A percentile compares a stretch with the other conserved stretches of the same genome.
Conservation (phyloP, 2,113 vertebrate genomes). For the Chionodraco myersi region DNA sequence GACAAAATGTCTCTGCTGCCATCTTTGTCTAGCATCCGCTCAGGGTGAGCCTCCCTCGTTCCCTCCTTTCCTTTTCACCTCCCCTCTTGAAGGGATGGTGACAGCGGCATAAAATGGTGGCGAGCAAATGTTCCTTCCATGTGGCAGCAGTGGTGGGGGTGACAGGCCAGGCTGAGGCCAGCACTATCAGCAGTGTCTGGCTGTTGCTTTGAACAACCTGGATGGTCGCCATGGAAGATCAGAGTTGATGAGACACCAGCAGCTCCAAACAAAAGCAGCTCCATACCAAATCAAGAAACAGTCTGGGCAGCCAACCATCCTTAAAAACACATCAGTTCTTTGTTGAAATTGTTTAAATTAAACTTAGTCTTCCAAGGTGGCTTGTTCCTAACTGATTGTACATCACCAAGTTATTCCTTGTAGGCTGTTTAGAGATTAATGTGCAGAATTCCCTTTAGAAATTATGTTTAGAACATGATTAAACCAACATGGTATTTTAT, state of each 20-base stretch:
- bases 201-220: conserved; percentile 76
- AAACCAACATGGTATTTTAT: not conserved
- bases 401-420: no score
- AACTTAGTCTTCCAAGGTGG: conserved; percentile 19
- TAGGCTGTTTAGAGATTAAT: not conserved
- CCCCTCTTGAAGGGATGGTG: conserved; percentile 68
- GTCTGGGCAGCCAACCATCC: conserved; percentile 4
- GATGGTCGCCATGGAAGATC: conserved; percentile 68
- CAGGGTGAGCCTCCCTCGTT: conserved; percentile 73
- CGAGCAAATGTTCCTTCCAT: conserved; percentile 79
- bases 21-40: conserved; percentile 81
- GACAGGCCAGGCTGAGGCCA: conserved; percentile 65
- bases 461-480: not conserved
- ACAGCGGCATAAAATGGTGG: conserved; percentile 78
- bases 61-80: conserved; percentile 68
- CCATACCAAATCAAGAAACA: conserved; percentile 39
- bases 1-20: conserved; percentile 84
- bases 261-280: conserved; percentile 64
- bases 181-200: conserved; percentile 62
- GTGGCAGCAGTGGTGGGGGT: conserved; percentile 70
- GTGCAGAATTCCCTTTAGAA: not conserved
- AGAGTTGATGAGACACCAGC: conserved; percentile 63
- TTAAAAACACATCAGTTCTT: conserved; percentile 7
- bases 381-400: not conserved
- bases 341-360: conserved; percentile 27